Base-by-base conservation (phyloP, 2,888 invertebrate genomes). In the Orchesella flavescens region DNA sequence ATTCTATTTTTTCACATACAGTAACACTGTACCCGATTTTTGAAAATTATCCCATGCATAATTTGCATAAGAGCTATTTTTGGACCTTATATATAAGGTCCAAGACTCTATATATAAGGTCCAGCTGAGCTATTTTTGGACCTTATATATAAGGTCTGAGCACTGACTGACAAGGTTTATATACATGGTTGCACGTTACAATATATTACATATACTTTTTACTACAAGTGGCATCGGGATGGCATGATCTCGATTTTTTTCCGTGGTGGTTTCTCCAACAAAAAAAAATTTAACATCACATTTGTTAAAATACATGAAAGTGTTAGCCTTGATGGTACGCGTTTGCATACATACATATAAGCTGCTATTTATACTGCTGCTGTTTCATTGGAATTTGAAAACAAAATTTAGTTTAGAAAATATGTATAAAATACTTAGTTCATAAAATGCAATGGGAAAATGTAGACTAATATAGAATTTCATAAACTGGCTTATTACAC, bases 201-300 rank as follows among this genome's bases (percentile, higher is more conserved):
- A 17, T n/a, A 68, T 34, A 15, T 24, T 65, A 74, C 53, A 59
- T 61, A 73, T 61, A 1, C 49, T 49, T 12, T 12, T 82, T 82
- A 82, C 81, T 61, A 82, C 81, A 82, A 82, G 81, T 82, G 81
- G 81, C 63, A 82, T n/a, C n/a, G n/a, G n/a, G n/a, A n/a, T 34
- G 34, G 34, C 34, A 34, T 59, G 81, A 82, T 75, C 81, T 75
- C 75, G 71, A 75, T 80, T 81, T 81, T 66, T 57, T n/a, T 19
- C 13, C 68, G n/a, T 23, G 34, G 12, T 57, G 12, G 9, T 53
- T 43, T 74, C 21, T 66, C 46, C 49, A 68, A 43, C 73, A 12
- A 12, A 44, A 73, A 44, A 73, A 74, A 74, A 59, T 66, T 73
- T 80, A 68, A 74, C 73, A 66, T 80, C 61, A 61, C 74, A 80